phyloP scores from a whole-genome alignment of 2,888 invertebrate genomes.

The Clanis bilineata region DNA sequence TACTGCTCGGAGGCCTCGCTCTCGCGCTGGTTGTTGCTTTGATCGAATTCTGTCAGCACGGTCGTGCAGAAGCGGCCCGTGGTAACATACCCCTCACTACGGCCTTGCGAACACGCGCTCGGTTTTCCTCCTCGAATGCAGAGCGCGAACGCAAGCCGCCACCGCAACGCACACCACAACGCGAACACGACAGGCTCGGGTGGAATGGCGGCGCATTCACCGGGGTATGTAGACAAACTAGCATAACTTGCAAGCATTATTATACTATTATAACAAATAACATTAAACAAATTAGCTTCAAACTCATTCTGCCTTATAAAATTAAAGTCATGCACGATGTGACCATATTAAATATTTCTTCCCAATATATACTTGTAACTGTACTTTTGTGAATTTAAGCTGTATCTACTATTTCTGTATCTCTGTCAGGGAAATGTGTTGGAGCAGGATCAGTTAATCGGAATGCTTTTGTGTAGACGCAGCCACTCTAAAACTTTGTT shows the following conservation, averaged over 20 bases:
- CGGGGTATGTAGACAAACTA: conserved; percentile 63
- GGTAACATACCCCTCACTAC: conserved; percentile 91
- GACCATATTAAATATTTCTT: too few relatives aligned
- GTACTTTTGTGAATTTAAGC: too few relatives aligned
- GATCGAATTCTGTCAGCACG: conserved; percentile 96
- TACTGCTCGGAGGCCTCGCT: conserved; percentile 95
- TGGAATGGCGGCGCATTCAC: conserved; percentile 69
- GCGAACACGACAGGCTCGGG: conserved; percentile 63
- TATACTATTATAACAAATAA: not conserved
- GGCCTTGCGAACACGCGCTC: conserved; percentile 92
- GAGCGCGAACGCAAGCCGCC: conserved; percentile 41
- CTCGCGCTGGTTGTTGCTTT: conserved; percentile 95
- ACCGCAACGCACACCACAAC: conserved; percentile 45
- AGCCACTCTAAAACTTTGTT: too few relatives aligned
- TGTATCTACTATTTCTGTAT: too few relatives aligned
- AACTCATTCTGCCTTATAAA: too few relatives aligned
- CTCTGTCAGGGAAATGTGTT: too few relatives aligned
- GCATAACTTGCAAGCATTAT: not conserved
- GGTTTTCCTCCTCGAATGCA: conserved; percentile 52
- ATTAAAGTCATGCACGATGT: too few relatives aligned
- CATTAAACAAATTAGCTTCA: too few relatives aligned
- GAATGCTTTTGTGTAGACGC: too few relatives aligned
- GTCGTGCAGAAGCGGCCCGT: conserved; percentile 88
- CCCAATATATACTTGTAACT: too few relatives aligned
- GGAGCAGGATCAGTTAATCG: too few relatives aligned